Evolutionary conservation across 2,797 vertebrate species (phyloP).

Genomic region (Brachyrhaphis roseni): DNA sequence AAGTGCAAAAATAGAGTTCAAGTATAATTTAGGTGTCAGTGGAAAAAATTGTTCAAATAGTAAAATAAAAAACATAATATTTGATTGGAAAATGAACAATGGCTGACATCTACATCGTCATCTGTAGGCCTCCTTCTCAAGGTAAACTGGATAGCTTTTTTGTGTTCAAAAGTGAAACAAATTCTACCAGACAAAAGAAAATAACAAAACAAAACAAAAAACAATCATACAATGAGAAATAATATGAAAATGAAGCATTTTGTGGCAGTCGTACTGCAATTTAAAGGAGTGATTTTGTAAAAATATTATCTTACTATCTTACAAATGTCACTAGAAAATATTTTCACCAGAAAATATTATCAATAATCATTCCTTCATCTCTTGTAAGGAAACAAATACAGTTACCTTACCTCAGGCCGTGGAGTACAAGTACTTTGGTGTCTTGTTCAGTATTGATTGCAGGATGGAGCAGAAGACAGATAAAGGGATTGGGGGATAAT

Average conservation of each 20-base stretch:
- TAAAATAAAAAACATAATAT: neutral
- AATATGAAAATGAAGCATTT: neutral
- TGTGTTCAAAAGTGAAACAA: neutral
- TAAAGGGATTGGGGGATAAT: neutral
- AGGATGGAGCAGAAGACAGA: neutral
- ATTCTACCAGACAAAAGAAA: neutral
- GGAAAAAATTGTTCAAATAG: neutral
- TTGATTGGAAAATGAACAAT: neutral
- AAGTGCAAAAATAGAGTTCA: neutral
- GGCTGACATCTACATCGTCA: neutral
- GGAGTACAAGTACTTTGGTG: neutral
- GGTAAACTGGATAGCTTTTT: neutral
- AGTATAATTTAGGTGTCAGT: neutral
- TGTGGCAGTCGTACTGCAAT: neutral
- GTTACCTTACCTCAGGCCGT: neutral
- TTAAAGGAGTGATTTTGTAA: neutral
- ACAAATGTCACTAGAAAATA: neutral
- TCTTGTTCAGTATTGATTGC: neutral
- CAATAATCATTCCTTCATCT: neutral
- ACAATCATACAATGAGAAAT: neutral
- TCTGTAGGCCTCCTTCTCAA: neutral
- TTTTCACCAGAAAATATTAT: neutral
- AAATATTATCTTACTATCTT: neutral
- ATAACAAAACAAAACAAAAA: too few relatives aligned
- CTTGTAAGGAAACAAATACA: neutral